Percentiles rank a stretch among this genome's conserved stretches.
These are phyloP conservation scores for Heliothis peltigera DNA, from an alignment of 2,888 invertebrate species.

Conservation along the genomic window DNA sequence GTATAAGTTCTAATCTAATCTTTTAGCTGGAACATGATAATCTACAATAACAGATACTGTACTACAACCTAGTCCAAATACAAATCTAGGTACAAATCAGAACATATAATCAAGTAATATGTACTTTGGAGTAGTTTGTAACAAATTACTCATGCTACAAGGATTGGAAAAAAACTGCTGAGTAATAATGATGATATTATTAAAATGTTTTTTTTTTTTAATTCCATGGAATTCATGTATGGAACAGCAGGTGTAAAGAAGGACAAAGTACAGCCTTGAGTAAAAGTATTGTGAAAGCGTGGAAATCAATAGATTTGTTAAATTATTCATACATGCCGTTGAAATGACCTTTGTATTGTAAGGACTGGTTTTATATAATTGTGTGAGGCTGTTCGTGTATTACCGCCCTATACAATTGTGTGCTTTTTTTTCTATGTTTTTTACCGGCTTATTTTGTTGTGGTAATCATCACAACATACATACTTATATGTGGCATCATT, in stretches of 20 bases:
- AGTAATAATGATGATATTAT: constrained; percentile 28
- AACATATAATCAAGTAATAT: not conserved
- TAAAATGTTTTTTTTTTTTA: too few species aligned
- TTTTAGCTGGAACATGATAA: not conserved
- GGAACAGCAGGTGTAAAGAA: constrained; percentile 26
- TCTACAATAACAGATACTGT: not conserved
- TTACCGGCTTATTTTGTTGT: too few species aligned
- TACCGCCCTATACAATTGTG: not conserved
- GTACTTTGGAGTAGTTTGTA: not conserved
- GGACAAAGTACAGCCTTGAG: constrained; percentile 32
- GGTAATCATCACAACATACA: too few species aligned
- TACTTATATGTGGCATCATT: too few species aligned
- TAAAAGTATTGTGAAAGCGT: constrained; percentile 17
- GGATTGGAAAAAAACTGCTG: constrained; percentile 20
- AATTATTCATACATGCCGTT: constrained; percentile 37
- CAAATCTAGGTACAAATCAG: not conserved
- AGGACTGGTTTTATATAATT: not conserved
- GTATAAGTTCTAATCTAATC: not conserved
- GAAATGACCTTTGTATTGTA: not conserved
- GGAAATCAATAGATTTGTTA: constrained; percentile 40
- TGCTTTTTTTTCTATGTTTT: not conserved
- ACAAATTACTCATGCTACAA: not conserved
- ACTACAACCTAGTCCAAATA: not conserved
- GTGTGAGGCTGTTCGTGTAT: too few species aligned
- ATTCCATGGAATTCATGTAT: constrained; percentile 12